phyloP scores from a whole-genome alignment of 2,113 vertebrate species.

The Chaenocephalus aceratus region DNA sequence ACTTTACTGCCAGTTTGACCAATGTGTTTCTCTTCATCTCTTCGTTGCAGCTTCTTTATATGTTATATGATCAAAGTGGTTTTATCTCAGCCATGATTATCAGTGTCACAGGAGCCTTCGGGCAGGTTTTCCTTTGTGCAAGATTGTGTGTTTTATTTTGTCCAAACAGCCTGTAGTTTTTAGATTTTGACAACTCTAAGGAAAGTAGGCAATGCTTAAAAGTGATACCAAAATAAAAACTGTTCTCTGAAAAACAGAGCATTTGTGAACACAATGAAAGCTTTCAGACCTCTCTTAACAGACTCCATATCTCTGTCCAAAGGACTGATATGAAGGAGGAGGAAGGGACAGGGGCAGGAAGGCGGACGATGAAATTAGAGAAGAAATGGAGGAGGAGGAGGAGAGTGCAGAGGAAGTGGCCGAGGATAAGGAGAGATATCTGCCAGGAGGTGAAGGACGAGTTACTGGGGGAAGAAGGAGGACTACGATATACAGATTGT shows the following conservation, averaged over 20 bases:
- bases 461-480: conserved; percentile 1
- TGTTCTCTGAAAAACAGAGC: not conserved
- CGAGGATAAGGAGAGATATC: conserved; percentile 56
- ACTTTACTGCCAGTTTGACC: not conserved
- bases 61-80: not conserved
- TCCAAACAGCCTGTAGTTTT: not conserved
- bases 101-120: not conserved
- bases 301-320: conserved; percentile 18
- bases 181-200: not conserved
- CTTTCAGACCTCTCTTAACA: not conserved
- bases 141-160: not conserved
- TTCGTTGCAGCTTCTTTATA: not conserved
- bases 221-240: not conserved
- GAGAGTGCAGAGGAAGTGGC: conserved; percentile 60
- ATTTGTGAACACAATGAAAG: not conserved
- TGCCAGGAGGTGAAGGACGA: conserved; percentile 41
- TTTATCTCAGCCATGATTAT: not conserved
- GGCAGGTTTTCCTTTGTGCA: not conserved
- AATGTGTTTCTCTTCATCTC: not conserved
- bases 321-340: conserved; percentile 15
- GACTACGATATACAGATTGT: conserved; percentile 61
- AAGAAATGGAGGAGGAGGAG: conserved; percentile 43
- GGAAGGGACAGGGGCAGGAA: conserved; percentile 9
- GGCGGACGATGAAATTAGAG: conserved; percentile 44
- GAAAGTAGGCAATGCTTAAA: not conserved